phyloP scores from a whole-genome alignment of 2,113 vertebrate genomes.

The Eptatretus burgeri region DNA sequence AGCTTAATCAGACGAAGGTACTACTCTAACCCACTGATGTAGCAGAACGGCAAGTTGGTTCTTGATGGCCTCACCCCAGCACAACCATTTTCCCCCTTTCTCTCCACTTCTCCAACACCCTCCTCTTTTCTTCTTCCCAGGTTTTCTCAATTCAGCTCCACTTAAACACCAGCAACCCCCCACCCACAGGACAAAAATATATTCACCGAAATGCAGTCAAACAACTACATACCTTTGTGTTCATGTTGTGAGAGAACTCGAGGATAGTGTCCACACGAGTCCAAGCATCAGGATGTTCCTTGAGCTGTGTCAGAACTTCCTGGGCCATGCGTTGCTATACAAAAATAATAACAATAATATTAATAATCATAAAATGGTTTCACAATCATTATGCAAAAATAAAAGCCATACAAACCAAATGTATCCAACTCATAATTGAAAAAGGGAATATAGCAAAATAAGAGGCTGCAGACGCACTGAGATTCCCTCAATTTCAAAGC shows the following conservation, averaged over 20 bases:
- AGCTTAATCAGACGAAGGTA: too few species aligned
- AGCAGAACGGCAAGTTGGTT: too few species aligned
- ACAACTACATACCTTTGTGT: slow-evolving; percentile 57
- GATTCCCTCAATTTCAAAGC: too few species aligned
- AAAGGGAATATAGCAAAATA: too few species aligned
- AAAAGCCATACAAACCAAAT: too few species aligned
- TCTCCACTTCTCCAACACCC: background rate
- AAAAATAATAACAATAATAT: background rate
- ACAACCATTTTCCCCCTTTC: too few species aligned
- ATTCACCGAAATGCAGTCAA: slow-evolving; percentile 15
- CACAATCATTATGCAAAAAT: too few species aligned
- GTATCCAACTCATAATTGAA: too few species aligned
- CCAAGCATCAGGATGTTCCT: slow-evolving; percentile 93
- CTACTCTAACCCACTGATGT: too few species aligned
- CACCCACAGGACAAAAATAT: background rate
- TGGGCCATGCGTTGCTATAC: slow-evolving; percentile 86
- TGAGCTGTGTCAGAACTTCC: slow-evolving; percentile 83
- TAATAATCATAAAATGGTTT: too few species aligned
- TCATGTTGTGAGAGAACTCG: slow-evolving; percentile 98
- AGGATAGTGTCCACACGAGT: slow-evolving; percentile 93
- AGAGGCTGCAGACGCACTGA: too few species aligned
- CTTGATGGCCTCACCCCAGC: too few species aligned
- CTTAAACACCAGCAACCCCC: background rate
- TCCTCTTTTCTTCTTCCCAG: background rate
- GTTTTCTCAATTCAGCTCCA: background rate